phyloP scores from a whole-genome alignment of 2,113 vertebrate genomes.

The Hyla sarda region DNA sequence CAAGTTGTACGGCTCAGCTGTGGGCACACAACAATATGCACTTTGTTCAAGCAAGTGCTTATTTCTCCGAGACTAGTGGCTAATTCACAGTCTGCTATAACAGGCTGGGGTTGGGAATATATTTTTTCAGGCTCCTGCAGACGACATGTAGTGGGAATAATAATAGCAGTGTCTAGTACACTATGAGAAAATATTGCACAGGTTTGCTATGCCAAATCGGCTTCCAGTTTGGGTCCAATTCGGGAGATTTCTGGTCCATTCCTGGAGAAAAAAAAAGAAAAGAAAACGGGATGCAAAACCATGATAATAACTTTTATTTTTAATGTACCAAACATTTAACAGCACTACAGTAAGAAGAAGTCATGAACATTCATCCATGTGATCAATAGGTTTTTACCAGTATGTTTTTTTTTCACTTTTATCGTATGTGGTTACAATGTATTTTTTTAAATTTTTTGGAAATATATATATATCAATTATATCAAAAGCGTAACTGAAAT shows the following conservation, averaged over 20 bases:
- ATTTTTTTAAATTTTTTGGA: too few relatives aligned
- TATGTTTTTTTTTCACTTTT: too few relatives aligned
- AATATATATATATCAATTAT: too few relatives aligned
- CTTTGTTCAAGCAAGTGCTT: slow-evolving; percentile 51
- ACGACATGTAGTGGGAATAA: slow-evolving; percentile 34
- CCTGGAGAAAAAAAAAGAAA: background rate
- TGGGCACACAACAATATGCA: slow-evolving; percentile 49
- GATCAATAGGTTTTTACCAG: too few relatives aligned
- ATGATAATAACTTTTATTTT: background rate
- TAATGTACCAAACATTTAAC: too few relatives aligned
- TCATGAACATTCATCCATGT: too few relatives aligned
- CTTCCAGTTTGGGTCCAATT: background rate
- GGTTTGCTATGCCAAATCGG: background rate
- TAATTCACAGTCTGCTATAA: slow-evolving; percentile 48
- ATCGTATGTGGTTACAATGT: too few relatives aligned
- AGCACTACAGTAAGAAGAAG: too few relatives aligned
- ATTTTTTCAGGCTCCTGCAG: slow-evolving; percentile 40
- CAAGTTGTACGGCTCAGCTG: slow-evolving; percentile 42
- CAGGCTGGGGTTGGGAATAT: slow-evolving; percentile 48
- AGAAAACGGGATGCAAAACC: background rate
- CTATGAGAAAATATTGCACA: slow-evolving; percentile 11
- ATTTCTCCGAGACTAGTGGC: slow-evolving; percentile 33
- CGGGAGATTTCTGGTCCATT: background rate
- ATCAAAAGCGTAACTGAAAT: too few relatives aligned
- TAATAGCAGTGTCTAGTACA: slow-evolving; percentile 38